A percentile compares a stretch with the other conserved stretches of the same genome.
Conservation (phyloP, 2,888 invertebrate species). For the Dasysyrphus albostriatus region DNA sequence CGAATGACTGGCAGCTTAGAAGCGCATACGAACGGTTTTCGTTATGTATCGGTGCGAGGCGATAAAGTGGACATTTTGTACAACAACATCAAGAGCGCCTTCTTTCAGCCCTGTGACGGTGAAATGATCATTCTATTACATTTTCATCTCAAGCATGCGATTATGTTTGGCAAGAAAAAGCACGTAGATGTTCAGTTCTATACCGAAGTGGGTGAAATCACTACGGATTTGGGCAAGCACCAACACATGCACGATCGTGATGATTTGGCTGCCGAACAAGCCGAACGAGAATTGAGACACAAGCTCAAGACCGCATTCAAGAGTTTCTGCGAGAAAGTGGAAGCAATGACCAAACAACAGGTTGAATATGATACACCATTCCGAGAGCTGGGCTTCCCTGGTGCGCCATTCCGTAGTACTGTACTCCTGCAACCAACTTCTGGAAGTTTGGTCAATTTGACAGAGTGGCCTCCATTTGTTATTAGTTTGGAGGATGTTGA, state of each 20-base stretch:
- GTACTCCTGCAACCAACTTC: conserved; percentile 98
- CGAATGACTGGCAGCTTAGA: conserved; percentile 97
- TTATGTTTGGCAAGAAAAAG: conserved; percentile 99
- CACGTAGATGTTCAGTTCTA: conserved; percentile 99
- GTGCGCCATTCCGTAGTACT: conserved; percentile 98
- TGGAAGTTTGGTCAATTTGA: conserved; percentile 98
- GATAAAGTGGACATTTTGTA: conserved; percentile 99
- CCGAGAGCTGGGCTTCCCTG: conserved; percentile 98
- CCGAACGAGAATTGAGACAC: conserved; percentile 97
- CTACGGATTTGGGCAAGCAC: conserved; percentile 99
- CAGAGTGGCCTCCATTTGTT: conserved; percentile 99
- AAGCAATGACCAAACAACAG: conserved; percentile 97
- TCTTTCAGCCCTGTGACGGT: conserved; percentile 99
- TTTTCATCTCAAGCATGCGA: conserved; percentile 99
- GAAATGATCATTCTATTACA: conserved; percentile 99
- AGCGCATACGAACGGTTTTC: conserved; percentile 97
- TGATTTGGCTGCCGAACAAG: conserved; percentile 99
- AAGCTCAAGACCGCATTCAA: conserved; percentile 99
- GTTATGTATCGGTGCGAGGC: conserved; percentile 99
- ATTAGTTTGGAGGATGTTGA: conserved; percentile 99
- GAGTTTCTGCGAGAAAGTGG: conserved; percentile 98
- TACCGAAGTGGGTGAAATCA: conserved; percentile 99
- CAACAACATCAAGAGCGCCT: conserved; percentile 99
- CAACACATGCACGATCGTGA: conserved; percentile 99
- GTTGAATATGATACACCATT: conserved; percentile 99